Conservation (phyloP, 2,113 vertebrate genomes). For the Aythya baeri region DNA sequence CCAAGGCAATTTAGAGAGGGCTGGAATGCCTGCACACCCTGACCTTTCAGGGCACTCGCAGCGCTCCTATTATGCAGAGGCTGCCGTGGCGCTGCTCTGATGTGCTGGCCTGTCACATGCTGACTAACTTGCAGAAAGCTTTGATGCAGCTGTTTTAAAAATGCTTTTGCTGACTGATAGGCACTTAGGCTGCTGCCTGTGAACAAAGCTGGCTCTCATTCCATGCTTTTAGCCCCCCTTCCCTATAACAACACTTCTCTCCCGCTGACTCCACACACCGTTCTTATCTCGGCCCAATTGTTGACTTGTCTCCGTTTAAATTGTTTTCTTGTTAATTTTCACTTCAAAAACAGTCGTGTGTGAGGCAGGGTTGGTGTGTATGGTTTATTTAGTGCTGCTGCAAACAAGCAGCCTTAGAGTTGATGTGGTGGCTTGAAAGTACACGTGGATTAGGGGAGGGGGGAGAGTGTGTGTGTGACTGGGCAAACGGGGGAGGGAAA, state of each 20-base stretch:
- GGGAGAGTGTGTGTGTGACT: background rate
- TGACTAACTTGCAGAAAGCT: conserved; percentile 59
- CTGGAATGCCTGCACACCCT: conserved; percentile 49
- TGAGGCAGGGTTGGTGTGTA: background rate
- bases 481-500: background rate
- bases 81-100: conserved; percentile 59
- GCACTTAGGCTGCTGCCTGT: conserved; percentile 25
- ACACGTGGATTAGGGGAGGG: background rate
- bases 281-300: background rate
- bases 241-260: conserved; percentile 16
- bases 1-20: conserved; percentile 60
- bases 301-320: conserved; percentile 1
- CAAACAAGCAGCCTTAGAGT: conserved; percentile 7
- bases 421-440: background rate
- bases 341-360: background rate
- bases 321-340: conserved; percentile 13
- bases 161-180: conserved; percentile 50
- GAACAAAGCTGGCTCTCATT: conserved; percentile 44
- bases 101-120: conserved; percentile 65
- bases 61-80: conserved; percentile 45
- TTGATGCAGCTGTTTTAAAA: conserved; percentile 65
- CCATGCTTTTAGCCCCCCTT: conserved; percentile 2
- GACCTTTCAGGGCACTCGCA: conserved; percentile 41
- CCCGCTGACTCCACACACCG: conserved; percentile 2
- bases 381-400: background rate